Percentiles rank a stretch among this genome's conserved stretches.
phyloP scores from a whole-genome alignment of 2,888 invertebrate species.

The Kuschelorhynchus macadamiae region DNA sequence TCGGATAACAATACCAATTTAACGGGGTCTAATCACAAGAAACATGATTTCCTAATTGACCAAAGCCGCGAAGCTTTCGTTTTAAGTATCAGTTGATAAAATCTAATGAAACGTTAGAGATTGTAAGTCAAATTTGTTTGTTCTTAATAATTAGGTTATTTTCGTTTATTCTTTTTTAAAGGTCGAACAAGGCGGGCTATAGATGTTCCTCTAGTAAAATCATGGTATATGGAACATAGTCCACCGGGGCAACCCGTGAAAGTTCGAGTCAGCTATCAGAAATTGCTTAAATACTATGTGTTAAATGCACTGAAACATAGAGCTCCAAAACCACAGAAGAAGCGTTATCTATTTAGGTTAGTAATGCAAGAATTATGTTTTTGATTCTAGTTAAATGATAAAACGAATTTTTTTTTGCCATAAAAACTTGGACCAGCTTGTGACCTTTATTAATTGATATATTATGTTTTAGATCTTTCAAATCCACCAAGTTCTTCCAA shows the following conservation, averaged over 20 bases:
- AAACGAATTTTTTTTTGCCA: not conserved
- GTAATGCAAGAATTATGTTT: not conserved
- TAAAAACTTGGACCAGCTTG: no score
- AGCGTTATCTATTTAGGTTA: constrained; percentile 96
- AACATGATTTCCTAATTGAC: no score
- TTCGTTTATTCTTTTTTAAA: constrained; percentile 58
- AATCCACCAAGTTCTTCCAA: constrained; percentile 99
- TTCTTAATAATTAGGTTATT: no score
- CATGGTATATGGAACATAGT: constrained; percentile 96
- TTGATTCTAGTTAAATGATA: not conserved
- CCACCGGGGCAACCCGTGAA: constrained; percentile 98
- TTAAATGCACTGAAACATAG: constrained; percentile 97
- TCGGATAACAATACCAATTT: no score
- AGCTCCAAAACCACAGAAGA: constrained; percentile 98
- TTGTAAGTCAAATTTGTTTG: no score
- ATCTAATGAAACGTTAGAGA: no score
- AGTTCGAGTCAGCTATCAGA: constrained; percentile 99
- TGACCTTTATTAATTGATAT: not conserved
- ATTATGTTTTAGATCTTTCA: constrained; percentile 84
- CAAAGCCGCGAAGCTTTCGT: no score
- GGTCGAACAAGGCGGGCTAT: constrained; percentile 94
- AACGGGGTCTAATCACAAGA: no score
- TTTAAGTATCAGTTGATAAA: no score
- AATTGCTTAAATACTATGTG: constrained; percentile 97
- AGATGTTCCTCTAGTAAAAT: constrained; percentile 97